phyloP scores from a whole-genome alignment of 1,140 invertebrate species.

The Caenorhabditis brenneri region DNA sequence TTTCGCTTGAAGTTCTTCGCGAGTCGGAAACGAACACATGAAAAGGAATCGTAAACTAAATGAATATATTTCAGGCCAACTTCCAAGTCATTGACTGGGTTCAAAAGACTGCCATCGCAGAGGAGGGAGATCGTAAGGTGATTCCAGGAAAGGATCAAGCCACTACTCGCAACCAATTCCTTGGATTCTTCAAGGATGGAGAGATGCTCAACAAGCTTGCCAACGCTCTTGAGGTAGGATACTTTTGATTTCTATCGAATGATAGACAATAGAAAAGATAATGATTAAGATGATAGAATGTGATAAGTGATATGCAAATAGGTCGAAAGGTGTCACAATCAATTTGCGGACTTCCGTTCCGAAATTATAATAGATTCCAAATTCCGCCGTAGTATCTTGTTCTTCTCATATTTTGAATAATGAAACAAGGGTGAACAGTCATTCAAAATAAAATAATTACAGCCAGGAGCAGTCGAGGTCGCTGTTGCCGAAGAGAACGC shows the following conservation, averaged over 20 bases:
- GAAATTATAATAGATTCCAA: neutral
- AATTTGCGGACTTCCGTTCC: neutral
- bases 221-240: conserved; percentile 56
- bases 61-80: conserved; percentile 49
- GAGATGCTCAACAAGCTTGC: conserved; percentile 60
- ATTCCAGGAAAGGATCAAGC: conserved; percentile 59
- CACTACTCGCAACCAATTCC: conserved; percentile 64
- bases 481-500: conserved; percentile 54
- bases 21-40: neutral
- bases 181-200: conserved; percentile 60
- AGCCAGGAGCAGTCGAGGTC: conserved; percentile 54
- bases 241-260: neutral
- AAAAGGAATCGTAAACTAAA: neutral
- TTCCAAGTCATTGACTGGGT: conserved; percentile 60
- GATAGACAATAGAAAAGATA: neutral
- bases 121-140: conserved; percentile 54
- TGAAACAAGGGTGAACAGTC: too few relatives aligned
- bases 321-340: conserved; percentile 10
- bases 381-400: neutral
- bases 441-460: neutral
- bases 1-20: too few relatives aligned
- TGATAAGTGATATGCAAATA: conserved; percentile 36
- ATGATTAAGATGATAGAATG: neutral
- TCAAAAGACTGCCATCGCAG: conserved; percentile 55
- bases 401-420: neutral